A percentile compares a stretch with the other conserved stretches of the same genome.
phyloP scores from a whole-genome alignment of 2,888 invertebrate genomes.

The Euzophera pinguis region DNA sequence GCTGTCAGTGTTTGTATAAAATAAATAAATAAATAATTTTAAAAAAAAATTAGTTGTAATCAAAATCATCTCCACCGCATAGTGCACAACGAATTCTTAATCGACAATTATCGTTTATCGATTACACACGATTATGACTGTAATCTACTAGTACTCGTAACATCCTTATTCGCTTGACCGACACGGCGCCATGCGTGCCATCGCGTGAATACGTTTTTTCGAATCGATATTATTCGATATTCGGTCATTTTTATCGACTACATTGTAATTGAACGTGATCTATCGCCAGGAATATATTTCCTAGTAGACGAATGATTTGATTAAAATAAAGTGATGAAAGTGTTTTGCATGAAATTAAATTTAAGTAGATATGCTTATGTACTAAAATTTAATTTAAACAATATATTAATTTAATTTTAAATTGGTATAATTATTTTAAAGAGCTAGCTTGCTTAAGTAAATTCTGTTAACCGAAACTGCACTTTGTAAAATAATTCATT shows the following conservation, averaged over 20 bases:
- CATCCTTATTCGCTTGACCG: slow-evolving; percentile 15
- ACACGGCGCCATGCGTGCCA: slow-evolving; percentile 11
- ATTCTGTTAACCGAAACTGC: too few species aligned
- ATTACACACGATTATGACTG: slow-evolving; percentile 13
- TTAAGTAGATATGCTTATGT: too few species aligned
- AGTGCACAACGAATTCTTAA: neutral
- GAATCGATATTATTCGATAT: slow-evolving; percentile 8
- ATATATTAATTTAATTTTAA: too few species aligned
- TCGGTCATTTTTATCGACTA: slow-evolving; percentile 9
- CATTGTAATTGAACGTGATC: slow-evolving; percentile 14
- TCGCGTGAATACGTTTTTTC: slow-evolving; percentile 14
- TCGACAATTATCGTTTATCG: neutral
- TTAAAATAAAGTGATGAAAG: neutral
- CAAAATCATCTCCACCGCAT: neutral
- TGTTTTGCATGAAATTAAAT: neutral
- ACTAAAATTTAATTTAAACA: too few species aligned
- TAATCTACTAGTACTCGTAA: too few species aligned
- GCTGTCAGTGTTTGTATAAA: too few species aligned
- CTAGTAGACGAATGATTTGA: neutral
- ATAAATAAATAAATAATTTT: too few species aligned
- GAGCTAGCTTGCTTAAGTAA: too few species aligned
- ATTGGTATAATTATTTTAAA: too few species aligned
- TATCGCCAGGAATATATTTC: slow-evolving; percentile 10
- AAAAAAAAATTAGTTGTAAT: too few species aligned
- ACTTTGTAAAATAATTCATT: too few species aligned